A percentile compares a stretch with the other conserved stretches of the same genome.
phyloP scores from a whole-genome alignment of 2,797 vertebrate species.

The Brachymystax lenok region DNA sequence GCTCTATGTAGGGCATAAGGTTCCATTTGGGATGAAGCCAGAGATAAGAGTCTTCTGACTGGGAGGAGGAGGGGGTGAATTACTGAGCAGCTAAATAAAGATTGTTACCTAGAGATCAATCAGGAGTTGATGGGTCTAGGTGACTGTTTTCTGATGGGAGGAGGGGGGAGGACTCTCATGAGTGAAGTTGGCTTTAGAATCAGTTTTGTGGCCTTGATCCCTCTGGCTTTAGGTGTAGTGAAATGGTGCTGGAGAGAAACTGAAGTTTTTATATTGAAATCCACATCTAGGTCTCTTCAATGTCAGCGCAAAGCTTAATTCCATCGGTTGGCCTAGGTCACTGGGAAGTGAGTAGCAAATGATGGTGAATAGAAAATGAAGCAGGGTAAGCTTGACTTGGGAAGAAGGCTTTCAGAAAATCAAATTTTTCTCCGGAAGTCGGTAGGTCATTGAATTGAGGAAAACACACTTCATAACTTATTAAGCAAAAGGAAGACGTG shows the following conservation, averaged over 20 bases:
- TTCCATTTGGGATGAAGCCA: constrained; percentile 47
- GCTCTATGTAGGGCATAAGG: background rate
- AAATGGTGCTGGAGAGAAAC: background rate
- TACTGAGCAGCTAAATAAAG: constrained; percentile 58
- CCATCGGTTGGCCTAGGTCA: too few relatives aligned
- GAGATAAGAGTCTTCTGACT: constrained; percentile 48
- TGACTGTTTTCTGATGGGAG: constrained; percentile 25
- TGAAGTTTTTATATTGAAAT: too few relatives aligned
- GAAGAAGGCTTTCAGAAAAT: too few relatives aligned
- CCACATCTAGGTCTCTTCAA: background rate
- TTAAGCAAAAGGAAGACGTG: too few relatives aligned
- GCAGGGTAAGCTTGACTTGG: too few relatives aligned
- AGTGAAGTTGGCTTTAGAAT: constrained; percentile 18
- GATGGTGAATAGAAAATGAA: too few relatives aligned
- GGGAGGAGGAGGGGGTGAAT: constrained; percentile 11
- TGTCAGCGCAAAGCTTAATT: background rate
- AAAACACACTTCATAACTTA: background rate
- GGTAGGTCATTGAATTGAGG: background rate
- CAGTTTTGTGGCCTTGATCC: constrained; percentile 7
- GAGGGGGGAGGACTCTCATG: background rate
- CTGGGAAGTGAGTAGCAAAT: too few relatives aligned
- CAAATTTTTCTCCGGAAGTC: too few relatives aligned
- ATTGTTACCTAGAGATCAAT: constrained; percentile 56
- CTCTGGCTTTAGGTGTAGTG: background rate
- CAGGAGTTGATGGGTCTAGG: constrained; percentile 42